A percentile compares a stretch with the other conserved stretches of the same genome.
Conservation (phyloP, 2,113 vertebrate genomes). For the Neotoma lepida region DNA sequence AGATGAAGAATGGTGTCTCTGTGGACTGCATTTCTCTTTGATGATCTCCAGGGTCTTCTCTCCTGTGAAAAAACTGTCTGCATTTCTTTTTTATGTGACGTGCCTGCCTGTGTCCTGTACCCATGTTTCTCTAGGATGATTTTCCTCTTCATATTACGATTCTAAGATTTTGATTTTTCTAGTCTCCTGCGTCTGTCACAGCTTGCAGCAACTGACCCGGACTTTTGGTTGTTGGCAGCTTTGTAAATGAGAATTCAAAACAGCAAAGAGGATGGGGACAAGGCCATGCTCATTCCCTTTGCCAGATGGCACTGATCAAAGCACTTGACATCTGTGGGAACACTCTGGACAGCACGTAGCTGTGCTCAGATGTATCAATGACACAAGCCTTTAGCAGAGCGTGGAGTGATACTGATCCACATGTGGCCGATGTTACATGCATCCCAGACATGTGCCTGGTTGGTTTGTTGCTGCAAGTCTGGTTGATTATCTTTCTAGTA, state of each 20-base stretch:
- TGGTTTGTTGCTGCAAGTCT: not conserved
- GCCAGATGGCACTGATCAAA: constrained; percentile 26
- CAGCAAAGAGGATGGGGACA: not conserved
- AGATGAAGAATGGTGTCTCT: not conserved
- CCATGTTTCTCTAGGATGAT: not conserved
- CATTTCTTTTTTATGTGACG: not conserved
- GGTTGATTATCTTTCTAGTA: not conserved
- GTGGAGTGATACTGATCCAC: not conserved
- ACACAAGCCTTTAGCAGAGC: not conserved
- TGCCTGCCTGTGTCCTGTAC: not conserved
- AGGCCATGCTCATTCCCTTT: not conserved
- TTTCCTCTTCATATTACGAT: not conserved
- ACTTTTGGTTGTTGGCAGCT: not conserved
- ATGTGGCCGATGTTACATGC: not conserved
- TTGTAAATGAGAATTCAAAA: not conserved
- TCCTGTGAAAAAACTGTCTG: not conserved
- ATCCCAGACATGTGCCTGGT: not conserved
- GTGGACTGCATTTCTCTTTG: not conserved
- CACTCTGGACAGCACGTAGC: not conserved
- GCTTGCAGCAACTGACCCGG: not conserved
- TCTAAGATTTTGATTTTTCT: not conserved
- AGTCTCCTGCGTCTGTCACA: not conserved
- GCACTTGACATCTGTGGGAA: not conserved
- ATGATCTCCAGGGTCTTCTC: not conserved
- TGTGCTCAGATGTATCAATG: not conserved